phyloP scores from a whole-genome alignment of 2,888 invertebrate genomes.

The Parasteatoda lunata region DNA sequence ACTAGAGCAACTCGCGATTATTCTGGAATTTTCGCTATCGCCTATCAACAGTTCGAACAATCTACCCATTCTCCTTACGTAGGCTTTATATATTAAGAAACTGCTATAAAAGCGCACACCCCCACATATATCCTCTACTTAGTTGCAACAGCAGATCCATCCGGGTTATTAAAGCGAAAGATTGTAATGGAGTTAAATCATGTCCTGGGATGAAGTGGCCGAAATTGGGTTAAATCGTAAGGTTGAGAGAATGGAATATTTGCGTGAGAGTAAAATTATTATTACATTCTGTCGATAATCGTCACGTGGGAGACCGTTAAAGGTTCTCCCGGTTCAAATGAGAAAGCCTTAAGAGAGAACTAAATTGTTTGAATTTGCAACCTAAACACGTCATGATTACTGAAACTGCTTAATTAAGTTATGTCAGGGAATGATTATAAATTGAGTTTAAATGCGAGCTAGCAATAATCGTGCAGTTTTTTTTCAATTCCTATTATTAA shows the following conservation, averaged over 20 bases:
- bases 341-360: neutral
- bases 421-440: neutral
- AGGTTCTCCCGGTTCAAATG: neutral
- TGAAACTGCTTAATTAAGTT: slow-evolving; percentile 1
- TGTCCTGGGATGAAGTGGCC: slow-evolving; percentile 8
- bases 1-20: neutral
- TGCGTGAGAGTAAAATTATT: neutral
- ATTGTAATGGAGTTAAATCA: slow-evolving; percentile 31
- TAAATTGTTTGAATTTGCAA: neutral
- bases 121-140: neutral
- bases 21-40: neutral
- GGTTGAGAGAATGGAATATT: neutral
- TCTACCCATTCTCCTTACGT: neutral
- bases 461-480: too few species aligned
- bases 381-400: slow-evolving; percentile 5
- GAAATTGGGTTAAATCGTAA: slow-evolving; percentile 18
- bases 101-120: too few species aligned
- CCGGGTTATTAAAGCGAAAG: neutral
- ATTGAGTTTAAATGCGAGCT: neutral
- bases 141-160: neutral
- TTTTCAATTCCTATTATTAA: too few species aligned
- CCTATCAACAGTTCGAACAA: neutral
- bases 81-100: too few species aligned
- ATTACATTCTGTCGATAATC: neutral
- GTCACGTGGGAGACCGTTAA: neutral